Percentiles rank a stretch among this genome's conserved stretches.
phyloP scores from a whole-genome alignment of 1,140 invertebrate species.

The Danaus melanippus region DNA sequence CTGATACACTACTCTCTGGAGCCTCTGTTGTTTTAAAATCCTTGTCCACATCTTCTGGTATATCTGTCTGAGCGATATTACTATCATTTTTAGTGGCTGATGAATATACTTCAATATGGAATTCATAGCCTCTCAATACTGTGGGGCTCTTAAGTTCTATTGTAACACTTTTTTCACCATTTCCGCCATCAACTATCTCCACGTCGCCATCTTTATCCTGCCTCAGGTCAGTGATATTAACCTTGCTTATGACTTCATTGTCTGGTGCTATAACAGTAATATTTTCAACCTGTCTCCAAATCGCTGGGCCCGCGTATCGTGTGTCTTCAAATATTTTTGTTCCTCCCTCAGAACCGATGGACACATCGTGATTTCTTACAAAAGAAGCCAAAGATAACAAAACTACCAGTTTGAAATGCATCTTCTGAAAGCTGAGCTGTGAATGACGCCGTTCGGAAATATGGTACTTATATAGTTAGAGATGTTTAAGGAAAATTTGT shows the following conservation, averaged over 20 bases:
- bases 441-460: slow-evolving; percentile 19
- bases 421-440: slow-evolving; percentile 25
- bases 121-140: slow-evolving; percentile 50
- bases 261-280: slow-evolving; percentile 41
- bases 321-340: slow-evolving; percentile 43
- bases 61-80: slow-evolving; percentile 1
- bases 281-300: slow-evolving; percentile 49
- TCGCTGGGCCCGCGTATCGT: slow-evolving; percentile 42
- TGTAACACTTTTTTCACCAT: slow-evolving; percentile 45
- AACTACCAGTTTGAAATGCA: slow-evolving; percentile 33
- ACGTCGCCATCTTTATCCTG: slow-evolving; percentile 52
- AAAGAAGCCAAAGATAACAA: slow-evolving; percentile 29
- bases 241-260: slow-evolving; percentile 41
- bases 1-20: slow-evolving; percentile 6
- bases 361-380: slow-evolving; percentile 34
- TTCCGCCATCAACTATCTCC: slow-evolving; percentile 45
- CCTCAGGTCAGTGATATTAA: slow-evolving; percentile 45
- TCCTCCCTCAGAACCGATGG: slow-evolving; percentile 31
- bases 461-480: slow-evolving; percentile 36
- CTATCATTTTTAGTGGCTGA: slow-evolving; percentile 15
- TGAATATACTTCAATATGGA: slow-evolving; percentile 45
- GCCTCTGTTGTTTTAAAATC: not conserved
- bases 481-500: slow-evolving; percentile 44
- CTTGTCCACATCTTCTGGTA: not conserved
- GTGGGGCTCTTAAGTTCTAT: slow-evolving; percentile 57